Conservation (phyloP, 2,113 vertebrate species). For the Corydoras sp. region DNA sequence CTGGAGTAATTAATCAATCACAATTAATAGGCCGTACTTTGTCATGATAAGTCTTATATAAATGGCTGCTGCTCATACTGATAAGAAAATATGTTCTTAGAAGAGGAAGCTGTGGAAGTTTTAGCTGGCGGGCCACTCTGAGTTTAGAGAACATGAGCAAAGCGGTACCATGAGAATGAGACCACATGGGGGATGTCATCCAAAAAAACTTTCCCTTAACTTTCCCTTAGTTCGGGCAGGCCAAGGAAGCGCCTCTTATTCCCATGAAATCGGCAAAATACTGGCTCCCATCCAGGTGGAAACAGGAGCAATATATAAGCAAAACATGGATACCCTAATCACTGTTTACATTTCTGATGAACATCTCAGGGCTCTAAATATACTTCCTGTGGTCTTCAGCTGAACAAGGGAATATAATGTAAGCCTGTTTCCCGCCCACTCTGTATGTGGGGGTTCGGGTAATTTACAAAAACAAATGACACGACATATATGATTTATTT, state of each 20-base stretch:
- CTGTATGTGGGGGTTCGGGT: neutral
- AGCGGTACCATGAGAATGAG: constrained; percentile 32
- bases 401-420: neutral
- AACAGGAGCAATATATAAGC: constrained; percentile 16
- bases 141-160: neutral
- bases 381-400: constrained; percentile 6
- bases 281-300: constrained; percentile 34
- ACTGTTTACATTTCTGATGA: constrained; percentile 35
- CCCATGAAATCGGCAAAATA: constrained; percentile 21
- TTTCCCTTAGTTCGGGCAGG: constrained; percentile 6
- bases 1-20: constrained; percentile 9
- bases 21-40: neutral
- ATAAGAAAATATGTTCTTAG: constrained; percentile 4
- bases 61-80: neutral
- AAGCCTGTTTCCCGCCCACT: neutral
- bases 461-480: too few relatives aligned
- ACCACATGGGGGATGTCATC: constrained; percentile 17
- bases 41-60: neutral
- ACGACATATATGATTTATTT: too few relatives aligned
- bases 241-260: constrained; percentile 25
- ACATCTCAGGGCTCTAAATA: constrained; percentile 29
- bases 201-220: constrained; percentile 19
- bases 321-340: constrained; percentile 24
- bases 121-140: neutral
- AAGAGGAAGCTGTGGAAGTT: neutral